Percentiles rank a stretch among this genome's conserved stretches.
Conservation (phyloP, 2,113 vertebrate genomes). For the Oncorhynchus kisutch region DNA sequence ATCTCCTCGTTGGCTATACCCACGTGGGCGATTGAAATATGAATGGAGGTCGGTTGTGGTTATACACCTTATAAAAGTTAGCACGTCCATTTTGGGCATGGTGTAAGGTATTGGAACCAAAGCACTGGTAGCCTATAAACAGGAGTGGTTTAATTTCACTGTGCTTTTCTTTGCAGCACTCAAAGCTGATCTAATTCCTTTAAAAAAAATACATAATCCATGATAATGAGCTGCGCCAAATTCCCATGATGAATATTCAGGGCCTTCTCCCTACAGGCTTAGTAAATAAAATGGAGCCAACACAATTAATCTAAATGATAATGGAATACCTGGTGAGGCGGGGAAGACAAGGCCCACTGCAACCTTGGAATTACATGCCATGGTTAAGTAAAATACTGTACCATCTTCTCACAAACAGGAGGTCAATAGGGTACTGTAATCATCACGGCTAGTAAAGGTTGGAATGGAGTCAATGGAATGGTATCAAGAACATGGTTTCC, state of each 20-base stretch:
- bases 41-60: no score
- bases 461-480: no score
- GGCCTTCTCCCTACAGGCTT: constrained; percentile 68
- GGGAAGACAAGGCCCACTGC: constrained; percentile 56
- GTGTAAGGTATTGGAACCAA: no score
- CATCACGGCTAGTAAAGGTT: no score
- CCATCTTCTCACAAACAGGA: constrained; percentile 14
- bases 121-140: background rate
- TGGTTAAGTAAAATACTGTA: constrained; percentile 53
- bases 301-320: constrained; percentile 70
- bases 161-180: constrained; percentile 43
- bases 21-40: no score
- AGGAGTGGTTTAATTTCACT: background rate
- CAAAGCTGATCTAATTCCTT: constrained; percentile 64
- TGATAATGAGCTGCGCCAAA: constrained; percentile 65
- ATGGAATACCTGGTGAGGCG: constrained; percentile 69
- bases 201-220: constrained; percentile 56
- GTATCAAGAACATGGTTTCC: no score
- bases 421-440: background rate
- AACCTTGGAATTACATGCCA: constrained; percentile 58
- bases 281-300: constrained; percentile 74
- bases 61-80: no score
- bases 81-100: no score
- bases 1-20: no score
- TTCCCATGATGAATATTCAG: constrained; percentile 69